phyloP scores from a whole-genome alignment of 2,113 vertebrate species.

The Rutilus rutilus region DNA sequence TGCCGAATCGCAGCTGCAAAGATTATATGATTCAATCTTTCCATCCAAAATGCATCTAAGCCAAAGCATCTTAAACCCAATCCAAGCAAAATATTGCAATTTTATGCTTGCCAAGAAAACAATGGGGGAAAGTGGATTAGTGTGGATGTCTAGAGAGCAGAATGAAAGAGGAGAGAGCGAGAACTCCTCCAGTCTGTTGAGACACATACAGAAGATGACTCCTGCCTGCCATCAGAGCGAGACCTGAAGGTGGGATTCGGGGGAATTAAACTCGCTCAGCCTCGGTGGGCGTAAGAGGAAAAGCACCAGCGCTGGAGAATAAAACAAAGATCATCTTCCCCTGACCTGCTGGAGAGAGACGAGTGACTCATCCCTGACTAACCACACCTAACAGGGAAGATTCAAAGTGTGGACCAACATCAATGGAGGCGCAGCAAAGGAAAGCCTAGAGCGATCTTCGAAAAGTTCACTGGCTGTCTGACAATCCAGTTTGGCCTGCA shows the following conservation, averaged over 20 bases:
- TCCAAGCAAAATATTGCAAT: background rate
- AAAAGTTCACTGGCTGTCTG: background rate
- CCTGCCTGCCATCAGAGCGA: constrained; percentile 2
- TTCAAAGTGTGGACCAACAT: background rate
- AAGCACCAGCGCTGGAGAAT: background rate
- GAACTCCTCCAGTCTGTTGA: constrained; percentile 63
- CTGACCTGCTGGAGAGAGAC: background rate
- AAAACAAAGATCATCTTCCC: background rate
- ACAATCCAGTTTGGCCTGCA: constrained; percentile 26
- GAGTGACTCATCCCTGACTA: constrained; percentile 14
- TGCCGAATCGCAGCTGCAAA: background rate
- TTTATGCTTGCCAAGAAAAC: constrained; percentile 54
- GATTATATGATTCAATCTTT: background rate
- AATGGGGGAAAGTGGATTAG: constrained; percentile 65
- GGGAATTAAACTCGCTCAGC: background rate
- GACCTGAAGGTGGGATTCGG: constrained; percentile 16
- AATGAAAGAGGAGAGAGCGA: constrained; percentile 59
- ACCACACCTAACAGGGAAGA: constrained; percentile 17
- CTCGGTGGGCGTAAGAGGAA: background rate
- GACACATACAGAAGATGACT: constrained; percentile 55
- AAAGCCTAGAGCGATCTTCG: background rate
- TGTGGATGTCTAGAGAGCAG: constrained; percentile 53
- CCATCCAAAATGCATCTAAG: background rate
- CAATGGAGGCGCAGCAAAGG: background rate
- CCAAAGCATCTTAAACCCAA: background rate